Percentiles rank a stretch among this genome's conserved stretches.
Conservation (phyloP, 2,797 vertebrate species). For the Poecilia velifera region DNA sequence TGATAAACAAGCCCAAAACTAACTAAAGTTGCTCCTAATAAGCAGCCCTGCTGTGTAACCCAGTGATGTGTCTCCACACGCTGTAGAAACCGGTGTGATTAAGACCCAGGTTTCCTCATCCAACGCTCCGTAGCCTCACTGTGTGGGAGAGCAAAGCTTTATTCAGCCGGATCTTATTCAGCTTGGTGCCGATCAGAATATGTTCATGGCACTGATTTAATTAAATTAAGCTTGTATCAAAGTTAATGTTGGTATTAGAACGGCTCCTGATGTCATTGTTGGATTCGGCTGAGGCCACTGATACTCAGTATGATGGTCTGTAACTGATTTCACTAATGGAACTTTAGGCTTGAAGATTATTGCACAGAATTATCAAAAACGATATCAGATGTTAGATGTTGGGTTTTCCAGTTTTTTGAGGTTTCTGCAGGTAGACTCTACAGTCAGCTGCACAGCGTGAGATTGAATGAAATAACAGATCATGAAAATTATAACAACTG, state of each 20-base stretch:
- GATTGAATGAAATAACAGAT: neutral
- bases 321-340: neutral
- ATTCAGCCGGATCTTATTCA: neutral
- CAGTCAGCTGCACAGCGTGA: neutral
- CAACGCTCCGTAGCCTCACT: neutral
- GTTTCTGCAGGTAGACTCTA: neutral
- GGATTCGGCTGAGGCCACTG: neutral
- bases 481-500: neutral
- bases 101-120: neutral
- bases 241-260: neutral
- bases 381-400: neutral
- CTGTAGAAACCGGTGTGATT: neutral
- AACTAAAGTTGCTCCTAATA: neutral
- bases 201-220: neutral
- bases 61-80: neutral
- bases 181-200: neutral
- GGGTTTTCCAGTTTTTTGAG: neutral
- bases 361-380: neutral
- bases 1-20: neutral
- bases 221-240: neutral
- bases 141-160: neutral
- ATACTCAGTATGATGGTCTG: neutral
- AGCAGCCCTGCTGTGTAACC: conserved; percentile 1
- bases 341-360: neutral
- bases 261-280: neutral